Evolutionary conservation across 2,888 invertebrate species (phyloP).

Genomic region (Callinectes sapidus): DNA sequence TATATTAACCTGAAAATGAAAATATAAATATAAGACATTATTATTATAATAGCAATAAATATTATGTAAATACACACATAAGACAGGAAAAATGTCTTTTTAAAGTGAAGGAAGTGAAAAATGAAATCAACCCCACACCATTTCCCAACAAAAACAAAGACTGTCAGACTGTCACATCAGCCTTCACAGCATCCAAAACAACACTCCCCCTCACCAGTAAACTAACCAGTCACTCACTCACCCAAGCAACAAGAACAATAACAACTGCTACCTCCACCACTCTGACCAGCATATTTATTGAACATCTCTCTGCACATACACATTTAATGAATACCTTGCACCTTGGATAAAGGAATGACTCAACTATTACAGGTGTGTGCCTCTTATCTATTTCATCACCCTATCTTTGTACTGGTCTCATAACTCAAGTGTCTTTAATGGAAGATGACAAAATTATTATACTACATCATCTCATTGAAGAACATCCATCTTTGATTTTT

Average conservation of each 20-base stretch:
- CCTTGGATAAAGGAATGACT: no score
- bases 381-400: no score
- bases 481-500: no score
- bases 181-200: background rate
- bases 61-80: background rate
- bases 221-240: background rate
- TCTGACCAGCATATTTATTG: background rate
- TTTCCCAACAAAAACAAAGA: background rate
- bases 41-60: no score
- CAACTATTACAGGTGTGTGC: no score
- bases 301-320: background rate
- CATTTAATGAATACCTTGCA: background rate
- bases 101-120: background rate
- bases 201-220: background rate
- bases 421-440: no score
- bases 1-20: background rate
- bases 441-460: no score
- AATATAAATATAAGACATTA: background rate
- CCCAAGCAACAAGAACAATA: background rate
- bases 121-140: background rate
- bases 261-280: constrained; percentile 7
- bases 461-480: no score
- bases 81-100: no score
- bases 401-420: no score
- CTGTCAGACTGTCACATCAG: background rate